phyloP scores from a whole-genome alignment of 2,797 vertebrate genomes.

The Hypotaenidia okinawae region DNA sequence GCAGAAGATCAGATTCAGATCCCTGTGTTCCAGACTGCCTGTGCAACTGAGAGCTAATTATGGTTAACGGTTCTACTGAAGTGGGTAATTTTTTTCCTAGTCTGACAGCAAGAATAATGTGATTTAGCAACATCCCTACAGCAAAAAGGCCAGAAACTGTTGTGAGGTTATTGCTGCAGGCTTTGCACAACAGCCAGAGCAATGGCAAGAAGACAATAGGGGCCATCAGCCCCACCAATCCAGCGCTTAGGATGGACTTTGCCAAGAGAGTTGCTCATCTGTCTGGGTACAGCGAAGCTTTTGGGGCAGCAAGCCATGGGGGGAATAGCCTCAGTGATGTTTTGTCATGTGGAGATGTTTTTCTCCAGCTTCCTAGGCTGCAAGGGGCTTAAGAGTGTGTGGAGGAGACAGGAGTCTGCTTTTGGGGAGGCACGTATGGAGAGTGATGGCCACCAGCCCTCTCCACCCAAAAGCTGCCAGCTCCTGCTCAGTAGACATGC shows the following conservation, averaged over 20 bases:
- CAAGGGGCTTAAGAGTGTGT: accelerated
- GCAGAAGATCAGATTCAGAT: constrained; percentile 37
- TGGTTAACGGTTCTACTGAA: constrained; percentile 47
- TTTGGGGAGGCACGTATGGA: not conserved
- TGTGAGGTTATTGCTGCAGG: constrained; percentile 28
- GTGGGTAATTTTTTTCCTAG: not conserved
- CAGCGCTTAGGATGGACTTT: not conserved
- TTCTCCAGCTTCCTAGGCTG: not conserved
- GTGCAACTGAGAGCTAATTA: constrained; percentile 42
- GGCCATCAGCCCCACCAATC: not conserved
- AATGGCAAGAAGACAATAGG: not conserved
- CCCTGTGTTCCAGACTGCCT: not conserved
- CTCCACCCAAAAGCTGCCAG: not conserved
- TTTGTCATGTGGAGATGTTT: not conserved
- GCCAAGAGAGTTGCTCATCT: not conserved
- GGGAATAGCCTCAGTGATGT: not conserved
- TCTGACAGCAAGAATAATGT: constrained; percentile 49
- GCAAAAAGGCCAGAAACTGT: not conserved
- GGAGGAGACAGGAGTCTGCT: not conserved
- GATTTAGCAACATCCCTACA: constrained; percentile 33
- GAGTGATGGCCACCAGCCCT: not conserved
- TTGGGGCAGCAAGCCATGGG: not conserved
- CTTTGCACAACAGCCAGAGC: not conserved
- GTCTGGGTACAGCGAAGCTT: not conserved
- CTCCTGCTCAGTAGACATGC: not conserved